Percentiles rank a stretch among this genome's conserved stretches.
These are phyloP conservation scores for Lepidurus arcticus DNA, from an alignment of 1,140 invertebrate genomes.

Conservation along the genomic window DNA sequence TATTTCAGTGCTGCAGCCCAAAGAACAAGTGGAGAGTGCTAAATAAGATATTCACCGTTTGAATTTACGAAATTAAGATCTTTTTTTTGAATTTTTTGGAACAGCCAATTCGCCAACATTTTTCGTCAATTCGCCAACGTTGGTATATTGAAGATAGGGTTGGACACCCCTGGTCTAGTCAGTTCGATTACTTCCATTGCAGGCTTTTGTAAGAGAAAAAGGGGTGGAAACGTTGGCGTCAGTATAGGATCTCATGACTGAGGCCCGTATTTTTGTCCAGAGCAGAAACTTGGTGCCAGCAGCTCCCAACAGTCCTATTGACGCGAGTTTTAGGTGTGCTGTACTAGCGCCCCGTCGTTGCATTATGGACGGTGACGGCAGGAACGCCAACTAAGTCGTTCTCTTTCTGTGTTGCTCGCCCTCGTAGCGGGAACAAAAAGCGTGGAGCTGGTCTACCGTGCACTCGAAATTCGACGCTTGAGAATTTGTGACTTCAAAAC, in stretches of 20 bases:
- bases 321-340: background rate
- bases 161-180: no score
- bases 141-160: no score
- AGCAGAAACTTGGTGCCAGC: background rate
- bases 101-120: no score
- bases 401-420: background rate
- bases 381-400: background rate
- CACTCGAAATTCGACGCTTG: background rate
- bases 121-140: no score
- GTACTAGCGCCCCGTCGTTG: background rate
- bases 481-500: background rate
- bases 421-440: slow-evolving; percentile 15
- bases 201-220: no score
- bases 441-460: slow-evolving; percentile 4
- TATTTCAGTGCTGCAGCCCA: no score
- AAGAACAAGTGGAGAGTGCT: no score
- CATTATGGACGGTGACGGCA: background rate
- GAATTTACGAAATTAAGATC: no score
- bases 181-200: no score
- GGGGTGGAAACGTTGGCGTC: no score
- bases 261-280: background rate
- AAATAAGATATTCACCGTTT: no score
- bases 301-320: background rate
- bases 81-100: no score
- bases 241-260: background rate